Evolutionary conservation across 2,113 vertebrate genomes (phyloP), one percentile per base, ranked within the genome.

Genomic region (Columbina picui): DNA sequence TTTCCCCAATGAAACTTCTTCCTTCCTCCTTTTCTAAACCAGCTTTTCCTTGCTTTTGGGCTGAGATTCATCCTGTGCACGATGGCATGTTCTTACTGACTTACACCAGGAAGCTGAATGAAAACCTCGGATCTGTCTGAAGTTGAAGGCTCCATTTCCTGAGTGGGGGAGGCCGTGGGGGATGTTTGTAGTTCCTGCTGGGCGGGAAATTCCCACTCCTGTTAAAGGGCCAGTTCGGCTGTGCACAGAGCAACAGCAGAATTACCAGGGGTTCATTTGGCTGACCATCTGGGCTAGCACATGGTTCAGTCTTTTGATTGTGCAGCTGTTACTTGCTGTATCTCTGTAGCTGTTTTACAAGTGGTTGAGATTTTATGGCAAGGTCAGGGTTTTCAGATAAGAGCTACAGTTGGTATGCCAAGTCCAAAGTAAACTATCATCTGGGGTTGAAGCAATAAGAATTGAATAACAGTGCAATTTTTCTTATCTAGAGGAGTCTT

Each of bases 11-110:
- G 63, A 88, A 88, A 70, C 43, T 92, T 90, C 78, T 97, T 93
- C 84, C 93, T 96, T 96, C 95, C 93, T 96, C 67, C 87, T 43
- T 88, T 96, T 94, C 80, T 92, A 84, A 81, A 84, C 7, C n/a
- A 86, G 36, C 73, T 90, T 94, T 90, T 96, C 56, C 30, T 78
- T 43, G 52, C 2, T 1, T 81, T 88, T 78, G 63, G 70, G 73
- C 56, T 38, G 83, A 89, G 80, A 57, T 75, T 63, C 39, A 47
- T 81, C 60, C 73, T 90, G 71, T 92, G 76, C 36, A 45, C 9
- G 6, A 26, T 83, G 78, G 36, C 41, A 3, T 41, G 9, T 81
- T 89, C 85, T 73, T 56, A 18, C 20, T 77, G 93, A 22, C 14
- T 77, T 88, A 50, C 50, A 86, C 14, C 73, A 71, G 90, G 93